These are phyloP conservation scores for Microcebus lehilahytsara DNA, from an alignment of 2,113 vertebrate species.

Conservation along the genomic window DNA sequence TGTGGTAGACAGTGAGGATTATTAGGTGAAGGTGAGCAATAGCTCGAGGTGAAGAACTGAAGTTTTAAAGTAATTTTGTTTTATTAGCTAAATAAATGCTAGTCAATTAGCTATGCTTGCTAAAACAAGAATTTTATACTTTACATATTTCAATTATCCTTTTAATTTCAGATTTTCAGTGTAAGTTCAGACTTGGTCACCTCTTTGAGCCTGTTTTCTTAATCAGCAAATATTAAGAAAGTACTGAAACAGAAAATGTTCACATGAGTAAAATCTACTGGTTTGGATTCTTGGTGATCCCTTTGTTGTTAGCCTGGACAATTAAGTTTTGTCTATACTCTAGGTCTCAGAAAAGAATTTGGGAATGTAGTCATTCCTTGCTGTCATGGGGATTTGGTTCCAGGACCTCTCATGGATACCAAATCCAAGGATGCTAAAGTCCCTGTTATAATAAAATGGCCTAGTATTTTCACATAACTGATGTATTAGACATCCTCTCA, in stretches of 20 bases:
- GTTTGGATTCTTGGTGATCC: not conserved
- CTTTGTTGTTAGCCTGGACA: not conserved
- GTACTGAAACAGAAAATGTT: not conserved
- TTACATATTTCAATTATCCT: not conserved
- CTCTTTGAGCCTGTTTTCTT: not conserved
- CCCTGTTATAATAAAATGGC: not conserved
- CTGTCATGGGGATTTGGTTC: not conserved
- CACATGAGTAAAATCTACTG: not conserved
- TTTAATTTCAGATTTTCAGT: not conserved
- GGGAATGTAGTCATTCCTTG: not conserved
- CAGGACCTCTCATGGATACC: not conserved
- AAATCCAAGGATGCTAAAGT: not conserved
- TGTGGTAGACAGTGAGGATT: not conserved
- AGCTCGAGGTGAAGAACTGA: not conserved
- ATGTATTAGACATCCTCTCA: not conserved
- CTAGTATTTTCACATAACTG: not conserved
- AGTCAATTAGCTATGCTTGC: not conserved
- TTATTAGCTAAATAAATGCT: not conserved
- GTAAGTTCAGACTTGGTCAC: not conserved
- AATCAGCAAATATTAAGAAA: not conserved
- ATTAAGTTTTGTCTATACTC: not conserved
- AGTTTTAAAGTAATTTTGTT: not conserved
- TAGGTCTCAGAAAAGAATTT: not conserved
- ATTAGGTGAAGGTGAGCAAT: no score
- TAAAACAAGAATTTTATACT: not conserved